Conservation (phyloP, 2,888 invertebrate species). For the Drosophila macrospina region DNA sequence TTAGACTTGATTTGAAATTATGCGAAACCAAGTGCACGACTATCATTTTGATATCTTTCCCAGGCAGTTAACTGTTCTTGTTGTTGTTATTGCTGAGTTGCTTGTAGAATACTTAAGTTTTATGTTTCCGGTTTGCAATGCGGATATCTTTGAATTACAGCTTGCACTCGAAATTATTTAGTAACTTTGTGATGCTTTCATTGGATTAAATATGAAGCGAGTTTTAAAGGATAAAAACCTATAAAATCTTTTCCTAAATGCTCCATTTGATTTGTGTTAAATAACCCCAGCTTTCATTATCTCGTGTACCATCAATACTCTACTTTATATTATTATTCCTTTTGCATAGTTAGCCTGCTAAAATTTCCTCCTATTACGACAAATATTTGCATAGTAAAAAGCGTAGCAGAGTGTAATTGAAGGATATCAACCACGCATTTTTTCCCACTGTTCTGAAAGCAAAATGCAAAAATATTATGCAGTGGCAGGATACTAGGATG, state of each 20-base stretch:
- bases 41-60: slow-evolving; percentile 23
- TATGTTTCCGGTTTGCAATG: slow-evolving; percentile 39
- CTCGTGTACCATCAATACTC: too few relatives aligned
- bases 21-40: slow-evolving; percentile 45
- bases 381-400: slow-evolving; percentile 20
- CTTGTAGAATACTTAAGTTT: not conserved
- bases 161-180: not conserved
- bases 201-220: too few relatives aligned
- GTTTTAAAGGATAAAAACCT: too few relatives aligned
- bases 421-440: slow-evolving; percentile 3
- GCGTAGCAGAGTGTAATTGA: not conserved
- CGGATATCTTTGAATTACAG: slow-evolving; percentile 1
- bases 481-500: slow-evolving; percentile 25
- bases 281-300: too few relatives aligned
- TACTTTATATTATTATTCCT: not conserved
- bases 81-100: slow-evolving; percentile 5
- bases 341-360: not conserved
- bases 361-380: not conserved
- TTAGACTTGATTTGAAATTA: slow-evolving; percentile 73
- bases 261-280: too few relatives aligned
- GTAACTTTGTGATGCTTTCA: too few relatives aligned
- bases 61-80: slow-evolving; percentile 23
- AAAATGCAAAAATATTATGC: slow-evolving; percentile 45
- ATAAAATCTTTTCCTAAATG: too few relatives aligned
- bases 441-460: not conserved